A percentile compares a stretch with the other conserved stretches of the same genome.
Evolutionary conservation across 2,888 invertebrate species (phyloP).

Genomic region (Drosophila anceps): DNA sequence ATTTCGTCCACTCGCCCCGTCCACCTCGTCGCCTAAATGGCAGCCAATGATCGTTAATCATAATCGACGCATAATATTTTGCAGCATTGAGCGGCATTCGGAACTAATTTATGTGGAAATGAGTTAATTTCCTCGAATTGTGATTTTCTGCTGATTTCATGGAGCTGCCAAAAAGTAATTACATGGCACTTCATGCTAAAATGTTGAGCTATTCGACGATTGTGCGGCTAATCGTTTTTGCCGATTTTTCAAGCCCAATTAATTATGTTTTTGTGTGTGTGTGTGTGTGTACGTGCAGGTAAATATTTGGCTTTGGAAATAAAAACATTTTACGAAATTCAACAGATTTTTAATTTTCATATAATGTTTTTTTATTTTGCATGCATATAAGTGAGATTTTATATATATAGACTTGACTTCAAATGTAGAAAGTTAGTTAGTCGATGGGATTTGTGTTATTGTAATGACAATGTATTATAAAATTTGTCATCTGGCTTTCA

Average conservation of each 20-base stretch:
- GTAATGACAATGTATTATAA: too few species aligned
- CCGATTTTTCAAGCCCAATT: constrained; percentile 60
- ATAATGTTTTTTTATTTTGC: too few species aligned
- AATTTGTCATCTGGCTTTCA: not conserved
- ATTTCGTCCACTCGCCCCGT: not conserved
- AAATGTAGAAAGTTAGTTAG: too few species aligned
- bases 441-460: too few species aligned
- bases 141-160: constrained; percentile 79
- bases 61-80: constrained; percentile 81
- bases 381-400: not conserved
- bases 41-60: constrained; percentile 81
- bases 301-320: constrained; percentile 31
- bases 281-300: constrained; percentile 27
- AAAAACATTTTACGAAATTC: not conserved
- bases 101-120: constrained; percentile 83
- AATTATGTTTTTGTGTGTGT: constrained; percentile 61
- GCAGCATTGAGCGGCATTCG: constrained; percentile 57
- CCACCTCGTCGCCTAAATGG: constrained; percentile 21
- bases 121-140: constrained; percentile 82
- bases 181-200: constrained; percentile 59
- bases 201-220: constrained; percentile 25
- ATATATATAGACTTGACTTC: not conserved
- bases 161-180: constrained; percentile 59
- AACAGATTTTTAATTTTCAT: not conserved
- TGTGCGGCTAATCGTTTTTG: constrained; percentile 42